Base-by-base conservation (phyloP, 2,113 vertebrate genomes). In the Pleuronectes platessa region DNA sequence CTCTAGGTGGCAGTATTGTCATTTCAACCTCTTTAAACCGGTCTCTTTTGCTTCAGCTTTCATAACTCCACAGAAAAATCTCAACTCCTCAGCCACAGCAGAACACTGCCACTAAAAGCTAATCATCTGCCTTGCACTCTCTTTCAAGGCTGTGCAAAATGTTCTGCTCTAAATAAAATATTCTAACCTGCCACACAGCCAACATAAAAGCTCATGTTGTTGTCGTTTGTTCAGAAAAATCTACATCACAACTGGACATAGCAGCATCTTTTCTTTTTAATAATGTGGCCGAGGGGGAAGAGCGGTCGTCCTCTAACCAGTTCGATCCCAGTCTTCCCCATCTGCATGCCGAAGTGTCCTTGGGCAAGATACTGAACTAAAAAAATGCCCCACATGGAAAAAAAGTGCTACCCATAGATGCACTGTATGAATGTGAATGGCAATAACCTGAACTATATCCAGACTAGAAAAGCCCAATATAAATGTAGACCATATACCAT, bases 1-100 rank as follows among this genome's bases (percentile, higher is more conserved):
- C 93, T 87, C 89, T 91, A 92, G 93, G 92, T 91, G 93, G 90
- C 88, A 93, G 89, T 93, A 79, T 93, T 92, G 93, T 68, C 91
- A 86, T 91, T 84, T 73, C 87, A 86, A 91, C 88, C 9, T 85
- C 61, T 70, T 40, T 21, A 31, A 60, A 3, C 5, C 0, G 3
- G n/a, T 24, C 2, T 9, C 26, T 31, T 74, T 18, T 84, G 51
- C 53, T 76, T 67, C 74, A 90, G 84, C 58, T 70, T 62, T 69
- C 20, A 56, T 20, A 59, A 66, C 78, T 56, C 21, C 51, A 37
- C 40, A 68, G n/a, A 68, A 56, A 76, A 74, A 72, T 71, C 68
- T 76, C 42, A 67, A 67, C 12, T 62, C 17, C n/a, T 51, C 24
- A 59, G 64, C 24, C 42, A 65, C 45, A 49, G 59, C 5, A 58